Evolutionary conservation across 2,113 vertebrate species (phyloP), one percentile per base, ranked within the genome.

Genomic region (Elaphurus davidianus): DNA sequence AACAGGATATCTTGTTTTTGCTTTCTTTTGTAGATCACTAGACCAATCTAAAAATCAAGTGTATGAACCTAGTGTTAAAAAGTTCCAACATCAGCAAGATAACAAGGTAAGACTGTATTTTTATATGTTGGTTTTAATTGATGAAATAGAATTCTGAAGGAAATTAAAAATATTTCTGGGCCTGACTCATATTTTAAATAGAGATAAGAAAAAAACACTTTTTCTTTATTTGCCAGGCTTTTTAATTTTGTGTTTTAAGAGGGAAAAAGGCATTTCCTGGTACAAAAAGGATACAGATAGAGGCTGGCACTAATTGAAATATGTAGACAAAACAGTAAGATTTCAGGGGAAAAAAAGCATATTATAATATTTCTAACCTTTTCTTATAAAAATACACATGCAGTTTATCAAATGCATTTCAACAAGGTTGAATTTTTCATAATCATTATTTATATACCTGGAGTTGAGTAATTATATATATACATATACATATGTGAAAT

Each of bases 1-100:
- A 59, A 92, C 2, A 54, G 47, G 16, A 14, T 62, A 30, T 76
- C 28, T 71, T 30, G 3, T 14, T 87, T 90, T 93, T 81, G 87
- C 52, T 96, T 97, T 97, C 89, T 96, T 71, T 97, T 98, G 60
- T 93, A 99, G 99, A 97, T 98, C 98, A 95, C 98, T 99, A 99
- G 99, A 99, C 96, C 98, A 98, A 97, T 99, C 98, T 91, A 98
- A 94, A 97, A 98, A 90, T 96, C 98, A 89, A 97, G 97, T 92
- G 55, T 98, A 97, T 98, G 88, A 87, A 99, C 98, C 91, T 99
- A 98, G 97, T 95, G 91, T 95, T 98, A 55, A 97, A 99, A 98
- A 97, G 85, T 99, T 99, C 94, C 99, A 99, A 97, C 99, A 98
- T 83, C 92, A 92, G 45, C 83, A 97, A 96, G 98, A 91, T 60